Conservation (phyloP, 1,140 invertebrate species). For the Sminthurinus signatus region DNA sequence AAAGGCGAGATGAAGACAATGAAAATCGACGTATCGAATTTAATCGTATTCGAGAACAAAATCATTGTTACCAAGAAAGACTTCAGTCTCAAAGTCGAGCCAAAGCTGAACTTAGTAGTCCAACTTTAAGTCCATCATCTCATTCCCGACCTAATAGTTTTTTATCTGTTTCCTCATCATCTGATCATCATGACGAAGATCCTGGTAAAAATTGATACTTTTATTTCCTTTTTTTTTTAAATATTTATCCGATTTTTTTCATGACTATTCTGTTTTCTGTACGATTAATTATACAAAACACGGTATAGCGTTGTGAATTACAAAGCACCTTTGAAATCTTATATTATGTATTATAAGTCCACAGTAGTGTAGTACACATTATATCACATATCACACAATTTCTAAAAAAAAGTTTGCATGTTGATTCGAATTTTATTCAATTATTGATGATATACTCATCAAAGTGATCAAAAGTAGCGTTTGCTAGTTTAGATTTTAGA, state of each 20-base stretch:
- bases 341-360: no score
- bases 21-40: constrained; percentile 35
- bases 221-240: constrained; percentile 12
- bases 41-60: constrained; percentile 39
- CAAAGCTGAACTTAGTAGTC: constrained; percentile 17
- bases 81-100: constrained; percentile 12
- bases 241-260: background rate
- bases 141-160: constrained; percentile 37
- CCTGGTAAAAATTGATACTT: constrained; percentile 19
- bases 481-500: no score
- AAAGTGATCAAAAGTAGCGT: no score
- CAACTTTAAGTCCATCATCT: constrained; percentile 29
- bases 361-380: no score
- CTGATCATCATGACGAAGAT: constrained; percentile 38
- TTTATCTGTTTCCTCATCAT: constrained; percentile 31
- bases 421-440: no score
- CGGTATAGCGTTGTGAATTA: no score
- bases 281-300: no score
- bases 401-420: no score
- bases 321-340: no score
- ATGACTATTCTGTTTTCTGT: no score
- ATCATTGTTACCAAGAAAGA: constrained; percentile 41
- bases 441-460: no score
- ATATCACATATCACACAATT: no score
- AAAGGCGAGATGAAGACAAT: constrained; percentile 35